Evolutionary conservation across 2,113 vertebrate species (phyloP).

Genomic region (Eonycteris spelaea): DNA sequence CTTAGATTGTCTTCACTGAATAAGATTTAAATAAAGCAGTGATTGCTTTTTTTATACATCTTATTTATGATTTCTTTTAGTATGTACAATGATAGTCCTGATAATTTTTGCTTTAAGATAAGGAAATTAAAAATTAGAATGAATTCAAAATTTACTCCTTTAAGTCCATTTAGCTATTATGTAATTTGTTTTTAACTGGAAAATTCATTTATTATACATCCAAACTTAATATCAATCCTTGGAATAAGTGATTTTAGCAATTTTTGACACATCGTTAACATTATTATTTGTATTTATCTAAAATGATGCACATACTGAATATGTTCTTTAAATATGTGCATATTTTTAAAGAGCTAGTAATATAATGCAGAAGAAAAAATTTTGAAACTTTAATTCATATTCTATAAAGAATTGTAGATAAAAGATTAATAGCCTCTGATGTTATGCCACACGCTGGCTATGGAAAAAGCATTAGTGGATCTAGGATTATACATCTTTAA

Average conservation of each 20-base stretch:
- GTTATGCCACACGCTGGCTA: background rate
- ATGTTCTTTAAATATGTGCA: background rate
- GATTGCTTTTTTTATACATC: background rate
- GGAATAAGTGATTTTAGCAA: background rate
- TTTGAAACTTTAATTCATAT: background rate
- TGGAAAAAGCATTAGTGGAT: background rate
- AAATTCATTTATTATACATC: background rate
- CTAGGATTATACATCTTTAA: background rate
- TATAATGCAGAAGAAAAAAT: background rate
- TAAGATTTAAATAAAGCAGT: background rate
- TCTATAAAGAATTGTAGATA: slow-evolving; percentile 2
- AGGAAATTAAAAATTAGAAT: slow-evolving; percentile 9
- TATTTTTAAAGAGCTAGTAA: background rate
- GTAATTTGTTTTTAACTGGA: background rate
- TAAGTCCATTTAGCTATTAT: background rate
- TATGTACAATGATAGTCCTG: background rate
- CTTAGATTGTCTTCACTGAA: background rate
- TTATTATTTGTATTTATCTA: background rate
- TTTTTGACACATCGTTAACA: background rate
- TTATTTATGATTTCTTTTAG: background rate
- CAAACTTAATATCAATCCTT: background rate
- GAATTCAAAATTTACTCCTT: background rate
- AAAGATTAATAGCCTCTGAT: background rate
- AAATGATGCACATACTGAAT: background rate
- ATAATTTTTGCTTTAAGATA: background rate